Conservation (phyloP, 2,888 invertebrate genomes). For the Scaptomyza cyrtandrae region DNA sequence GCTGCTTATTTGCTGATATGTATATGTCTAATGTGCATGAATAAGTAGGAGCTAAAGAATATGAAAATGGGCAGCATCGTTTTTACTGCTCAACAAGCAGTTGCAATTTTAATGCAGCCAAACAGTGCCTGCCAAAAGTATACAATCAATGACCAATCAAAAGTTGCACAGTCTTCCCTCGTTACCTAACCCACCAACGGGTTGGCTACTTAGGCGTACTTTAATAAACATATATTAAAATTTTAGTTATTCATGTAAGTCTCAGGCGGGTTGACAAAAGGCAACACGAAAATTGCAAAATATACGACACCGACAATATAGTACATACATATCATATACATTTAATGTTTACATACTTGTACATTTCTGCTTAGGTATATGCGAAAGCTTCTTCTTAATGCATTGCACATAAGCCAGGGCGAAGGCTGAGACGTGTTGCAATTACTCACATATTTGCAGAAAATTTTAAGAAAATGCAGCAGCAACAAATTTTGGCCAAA, state of each 20-base stretch:
- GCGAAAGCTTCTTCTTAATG: constrained; percentile 21
- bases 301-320: constrained; percentile 34
- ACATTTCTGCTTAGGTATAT: constrained; percentile 20
- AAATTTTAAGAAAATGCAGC: constrained; percentile 81
- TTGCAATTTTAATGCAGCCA: constrained; percentile 68
- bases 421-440: constrained; percentile 54
- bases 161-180: constrained; percentile 53
- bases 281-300: constrained; percentile 61
- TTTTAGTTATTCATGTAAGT: constrained; percentile 80
- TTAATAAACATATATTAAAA: constrained; percentile 79
- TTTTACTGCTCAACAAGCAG: constrained; percentile 46
- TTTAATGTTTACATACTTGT: neutral
- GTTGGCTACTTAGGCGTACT: constrained; percentile 65
- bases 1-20: constrained; percentile 61
- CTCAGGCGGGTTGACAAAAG: constrained; percentile 67
- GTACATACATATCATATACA: constrained; percentile 24
- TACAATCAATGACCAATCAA: constrained; percentile 77
- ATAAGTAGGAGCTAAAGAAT: constrained; percentile 28
- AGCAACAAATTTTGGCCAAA: constrained; percentile 72
- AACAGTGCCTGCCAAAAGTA: constrained; percentile 58
- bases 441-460: constrained; percentile 78
- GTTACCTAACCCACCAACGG: neutral
- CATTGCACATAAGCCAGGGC: constrained; percentile 45
- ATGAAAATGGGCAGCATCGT: constrained; percentile 22
- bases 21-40: constrained; percentile 66